These are phyloP conservation scores for Ceratitis capitata DNA, from an alignment of 1,140 invertebrate genomes.

Conservation along the genomic window DNA sequence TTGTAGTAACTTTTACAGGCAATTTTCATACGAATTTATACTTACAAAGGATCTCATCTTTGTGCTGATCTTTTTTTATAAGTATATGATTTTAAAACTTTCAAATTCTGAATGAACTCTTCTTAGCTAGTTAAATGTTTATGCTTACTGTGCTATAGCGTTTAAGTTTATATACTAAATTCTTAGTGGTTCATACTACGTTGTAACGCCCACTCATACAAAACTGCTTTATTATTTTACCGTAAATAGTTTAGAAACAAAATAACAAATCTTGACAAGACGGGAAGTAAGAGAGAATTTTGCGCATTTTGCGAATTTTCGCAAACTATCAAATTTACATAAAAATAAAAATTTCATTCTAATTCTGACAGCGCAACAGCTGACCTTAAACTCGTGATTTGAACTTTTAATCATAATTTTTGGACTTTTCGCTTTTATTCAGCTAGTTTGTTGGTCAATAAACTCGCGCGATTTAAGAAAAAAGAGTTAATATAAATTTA, in stretches of 20 bases:
- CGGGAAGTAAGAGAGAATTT: not conserved
- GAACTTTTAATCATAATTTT: not conserved
- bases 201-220: not conserved
- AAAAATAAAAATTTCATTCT: not conserved
- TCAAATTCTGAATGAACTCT: not conserved
- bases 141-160: not conserved
- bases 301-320: not conserved
- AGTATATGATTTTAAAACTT: not conserved
- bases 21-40: not conserved
- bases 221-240: not conserved
- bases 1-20: not conserved
- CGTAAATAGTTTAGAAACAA: not conserved
- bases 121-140: not conserved
- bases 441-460: not conserved
- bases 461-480: not conserved
- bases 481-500: not conserved
- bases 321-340: not conserved
- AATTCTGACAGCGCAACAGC: not conserved
- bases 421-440: not conserved
- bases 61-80: not conserved
- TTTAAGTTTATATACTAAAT: slow-evolving; percentile 31
- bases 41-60: slow-evolving; percentile 35
- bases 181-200: not conserved
- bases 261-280: slow-evolving; percentile 8
- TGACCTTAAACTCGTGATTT: slow-evolving; percentile 14